Percentiles rank a stretch among this genome's conserved stretches.
These are phyloP conservation scores for Acanthopagrus latus DNA, from an alignment of 2,797 vertebrate genomes.

Conservation along the genomic window DNA sequence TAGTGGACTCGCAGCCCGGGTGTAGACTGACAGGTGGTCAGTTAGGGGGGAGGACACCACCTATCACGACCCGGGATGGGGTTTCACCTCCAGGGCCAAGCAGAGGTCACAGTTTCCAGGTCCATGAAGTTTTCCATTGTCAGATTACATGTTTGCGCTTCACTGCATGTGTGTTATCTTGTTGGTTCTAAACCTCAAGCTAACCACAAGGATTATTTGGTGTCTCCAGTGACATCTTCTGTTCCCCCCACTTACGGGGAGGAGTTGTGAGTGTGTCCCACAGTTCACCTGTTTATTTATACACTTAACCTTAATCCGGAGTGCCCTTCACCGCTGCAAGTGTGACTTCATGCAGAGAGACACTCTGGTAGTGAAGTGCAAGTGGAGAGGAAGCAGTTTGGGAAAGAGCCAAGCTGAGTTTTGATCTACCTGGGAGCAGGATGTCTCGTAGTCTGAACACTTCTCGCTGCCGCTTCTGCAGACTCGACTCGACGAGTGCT, in stretches of 20 bases:
- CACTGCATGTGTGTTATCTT: neutral
- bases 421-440: neutral
- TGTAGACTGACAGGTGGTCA: conserved; percentile 71
- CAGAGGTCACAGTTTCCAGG: conserved; percentile 31
- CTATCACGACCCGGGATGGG: conserved; percentile 58
- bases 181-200: neutral
- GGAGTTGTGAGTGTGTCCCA: neutral
- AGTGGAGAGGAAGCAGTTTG: conserved; percentile 31
- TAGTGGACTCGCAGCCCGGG: conserved; percentile 23
- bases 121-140: neutral
- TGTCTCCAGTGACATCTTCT: neutral
- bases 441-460: neutral
- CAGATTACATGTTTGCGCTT: neutral
- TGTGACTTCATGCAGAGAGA: conserved; percentile 38
- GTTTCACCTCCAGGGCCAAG: conserved; percentile 62
- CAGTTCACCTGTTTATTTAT: conserved; percentile 58
- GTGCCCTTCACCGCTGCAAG: conserved; percentile 49
- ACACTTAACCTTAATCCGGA: conserved; percentile 55
- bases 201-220: too few relatives aligned
- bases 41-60: conserved; percentile 17
- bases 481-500: neutral
- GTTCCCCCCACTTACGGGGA: neutral
- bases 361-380: conserved; percentile 11
- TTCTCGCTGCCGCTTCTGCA: neutral
- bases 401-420: conserved; percentile 16